Evolutionary conservation across 1,140 invertebrate genomes (phyloP).

Genomic region (Lepidostoma basale): DNA sequence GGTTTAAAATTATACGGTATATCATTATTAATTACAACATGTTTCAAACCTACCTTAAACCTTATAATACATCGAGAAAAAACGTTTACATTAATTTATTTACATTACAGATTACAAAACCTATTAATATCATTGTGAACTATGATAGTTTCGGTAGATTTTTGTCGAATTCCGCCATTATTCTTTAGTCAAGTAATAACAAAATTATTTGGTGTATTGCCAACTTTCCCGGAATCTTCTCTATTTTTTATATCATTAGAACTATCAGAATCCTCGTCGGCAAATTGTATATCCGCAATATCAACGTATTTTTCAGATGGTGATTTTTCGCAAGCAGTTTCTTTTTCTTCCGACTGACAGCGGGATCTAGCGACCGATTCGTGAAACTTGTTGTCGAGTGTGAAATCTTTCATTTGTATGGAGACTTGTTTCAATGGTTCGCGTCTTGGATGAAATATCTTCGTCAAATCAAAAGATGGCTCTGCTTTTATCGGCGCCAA

Average conservation of each 20-base stretch:
- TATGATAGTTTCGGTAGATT: too few relatives aligned
- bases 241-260: slow-evolving; percentile 54
- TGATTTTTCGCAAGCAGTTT: slow-evolving; percentile 49
- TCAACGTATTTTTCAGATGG: slow-evolving; percentile 51
- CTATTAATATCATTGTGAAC: too few relatives aligned
- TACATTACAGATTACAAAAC: too few relatives aligned
- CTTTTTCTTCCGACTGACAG: slow-evolving; percentile 52
- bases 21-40: too few relatives aligned
- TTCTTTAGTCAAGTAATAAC: background rate
- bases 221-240: background rate
- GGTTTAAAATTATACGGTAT: too few relatives aligned
- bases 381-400: slow-evolving; percentile 45
- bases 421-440: slow-evolving; percentile 43
- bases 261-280: slow-evolving; percentile 59
- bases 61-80: too few relatives aligned
- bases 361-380: slow-evolving; percentile 49
- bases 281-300: slow-evolving; percentile 56
- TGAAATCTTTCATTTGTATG: slow-evolving; percentile 57
- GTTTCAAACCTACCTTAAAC: too few relatives aligned
- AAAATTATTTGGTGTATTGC: slow-evolving; percentile 1
- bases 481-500: slow-evolving; percentile 39
- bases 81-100: too few relatives aligned
- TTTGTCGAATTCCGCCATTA: background rate
- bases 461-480: slow-evolving; percentile 12
- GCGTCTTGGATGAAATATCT: slow-evolving; percentile 21